Evolutionary conservation across 92 coral and sea anemone species (phyloP), one percentile per base, ranked within the genome.

Genomic region (Heteractis magnifica): DNA sequence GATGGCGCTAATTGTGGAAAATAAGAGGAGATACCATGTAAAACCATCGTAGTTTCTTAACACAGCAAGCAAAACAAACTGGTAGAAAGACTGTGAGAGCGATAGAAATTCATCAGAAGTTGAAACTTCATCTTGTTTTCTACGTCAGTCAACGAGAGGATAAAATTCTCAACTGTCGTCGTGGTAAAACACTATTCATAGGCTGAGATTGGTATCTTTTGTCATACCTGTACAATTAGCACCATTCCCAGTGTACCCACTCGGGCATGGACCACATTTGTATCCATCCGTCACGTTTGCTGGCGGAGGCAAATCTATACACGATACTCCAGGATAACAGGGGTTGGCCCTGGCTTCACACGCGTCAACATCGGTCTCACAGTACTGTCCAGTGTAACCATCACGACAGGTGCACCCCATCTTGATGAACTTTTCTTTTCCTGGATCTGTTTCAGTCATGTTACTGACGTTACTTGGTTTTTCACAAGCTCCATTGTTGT

Each of bases 181-280:
- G 26, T 26, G 12, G 56, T 53, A 53, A 11, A 53, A 53, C 12
- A 53, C 56, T 44, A 68, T 20, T 60, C 23, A 60, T 16, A 60
- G 23, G 68, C 59, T 53, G 13, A 53, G 13, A 53, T 53, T 53
- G 14, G 59, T 9, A 62, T 4, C 34, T 62, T 62, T 62, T n/a
- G 19, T 16, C 88, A 4, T 44, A 91, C 98, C 98, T 52, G 82
- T 6, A 55, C 98, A 93, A 8, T 81, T 79, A 0, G 83, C 86
- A 9, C 98, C 98, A 81, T 86, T 65, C 51, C 98, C 94, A 44
- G 83, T 82, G 64, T 81, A 91, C 14, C 98, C 94, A 1, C 74
- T 41, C 3, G 98, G 98, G 78, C 98, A 93, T 1, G 91, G 88
- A 10, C 94, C 98, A 81, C 98, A 93, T 49, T 71, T 86, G 87